phyloP scores from a whole-genome alignment of 23 tunicate genomes.

The Trididemnum clinides region DNA sequence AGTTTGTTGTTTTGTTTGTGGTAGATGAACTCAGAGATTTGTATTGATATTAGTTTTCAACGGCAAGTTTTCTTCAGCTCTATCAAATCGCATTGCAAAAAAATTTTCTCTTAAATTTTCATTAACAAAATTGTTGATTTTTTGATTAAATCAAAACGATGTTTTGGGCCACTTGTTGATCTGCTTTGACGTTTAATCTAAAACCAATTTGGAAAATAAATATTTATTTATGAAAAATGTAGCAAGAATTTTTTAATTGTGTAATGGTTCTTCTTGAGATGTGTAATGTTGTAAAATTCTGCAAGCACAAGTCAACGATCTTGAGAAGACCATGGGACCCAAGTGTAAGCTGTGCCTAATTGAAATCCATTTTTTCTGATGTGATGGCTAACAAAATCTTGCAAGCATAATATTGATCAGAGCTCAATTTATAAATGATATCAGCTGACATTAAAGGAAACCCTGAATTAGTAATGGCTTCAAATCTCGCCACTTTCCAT shows the following conservation, averaged over 20 bases:
- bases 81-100: background rate
- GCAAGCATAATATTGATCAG: constrained; percentile 7
- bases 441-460: background rate
- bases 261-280: background rate
- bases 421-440: background rate
- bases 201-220: background rate
- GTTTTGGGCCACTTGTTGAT: background rate
- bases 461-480: background rate
- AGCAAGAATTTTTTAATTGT: background rate
- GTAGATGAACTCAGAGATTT: background rate
- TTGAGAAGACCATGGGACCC: background rate
- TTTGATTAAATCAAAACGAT: background rate
- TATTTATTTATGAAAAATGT: background rate
- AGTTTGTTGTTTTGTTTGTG: background rate
- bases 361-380: background rate
- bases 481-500: background rate
- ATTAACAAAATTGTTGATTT: background rate
- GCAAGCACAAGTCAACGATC: background rate
- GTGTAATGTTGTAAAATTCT: background rate
- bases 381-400: background rate
- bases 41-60: background rate
- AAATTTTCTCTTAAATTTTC: background rate
- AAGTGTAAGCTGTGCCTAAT: background rate
- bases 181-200: background rate
- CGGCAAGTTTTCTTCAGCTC: background rate